Evolutionary conservation across 2,888 invertebrate species (phyloP).

Genomic region (Ectemnius cavifrons): DNA sequence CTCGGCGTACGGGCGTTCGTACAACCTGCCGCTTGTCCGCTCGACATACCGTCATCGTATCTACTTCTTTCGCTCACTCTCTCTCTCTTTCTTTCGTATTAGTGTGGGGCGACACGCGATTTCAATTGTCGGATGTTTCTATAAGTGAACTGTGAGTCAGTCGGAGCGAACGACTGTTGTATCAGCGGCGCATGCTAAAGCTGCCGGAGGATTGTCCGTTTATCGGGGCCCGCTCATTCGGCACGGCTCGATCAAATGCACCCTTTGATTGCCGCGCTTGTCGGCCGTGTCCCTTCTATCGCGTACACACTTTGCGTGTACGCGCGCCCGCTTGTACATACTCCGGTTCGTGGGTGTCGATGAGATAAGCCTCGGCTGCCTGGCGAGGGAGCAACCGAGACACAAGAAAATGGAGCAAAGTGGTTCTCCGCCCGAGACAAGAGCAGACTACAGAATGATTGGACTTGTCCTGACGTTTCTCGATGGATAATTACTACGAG

Average conservation of each 20-base stretch:
- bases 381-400: constrained; percentile 27
- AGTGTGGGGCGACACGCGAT: neutral
- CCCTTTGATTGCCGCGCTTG: constrained; percentile 24
- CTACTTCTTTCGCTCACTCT: neutral
- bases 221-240: constrained; percentile 8
- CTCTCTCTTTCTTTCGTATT: neutral
- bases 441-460: constrained; percentile 42
- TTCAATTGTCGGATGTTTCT: too few species aligned
- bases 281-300: constrained; percentile 22
- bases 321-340: constrained; percentile 33
- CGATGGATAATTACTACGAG: constrained; percentile 33
- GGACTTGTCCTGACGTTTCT: constrained; percentile 29
- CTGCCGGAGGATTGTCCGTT: too few species aligned
- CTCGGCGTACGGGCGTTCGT: neutral
- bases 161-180: too few species aligned
- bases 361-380: constrained; percentile 45
- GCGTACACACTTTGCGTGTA: constrained; percentile 40
- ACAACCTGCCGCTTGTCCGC: neutral
- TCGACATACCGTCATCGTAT: neutral
- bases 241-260: constrained; percentile 11
- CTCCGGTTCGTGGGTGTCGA: constrained; percentile 54
- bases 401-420: constrained; percentile 49
- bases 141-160: too few species aligned
- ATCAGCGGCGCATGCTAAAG: too few species aligned
- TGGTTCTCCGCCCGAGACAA: constrained; percentile 32